Evolutionary conservation across 2,888 invertebrate species (phyloP).

Genomic region (Parnassius mnemosyne): DNA sequence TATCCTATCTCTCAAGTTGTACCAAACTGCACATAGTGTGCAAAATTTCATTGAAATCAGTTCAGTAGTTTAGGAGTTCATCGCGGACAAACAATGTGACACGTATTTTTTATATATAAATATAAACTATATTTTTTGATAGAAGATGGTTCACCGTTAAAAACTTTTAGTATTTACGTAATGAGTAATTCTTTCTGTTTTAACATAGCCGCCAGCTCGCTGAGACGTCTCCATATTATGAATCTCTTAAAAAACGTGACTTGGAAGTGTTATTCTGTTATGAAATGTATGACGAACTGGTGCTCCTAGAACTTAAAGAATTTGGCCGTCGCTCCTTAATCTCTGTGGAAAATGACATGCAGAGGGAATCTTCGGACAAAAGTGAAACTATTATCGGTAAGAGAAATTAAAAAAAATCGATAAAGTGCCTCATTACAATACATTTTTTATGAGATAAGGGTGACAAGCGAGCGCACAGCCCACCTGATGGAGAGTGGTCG

Average conservation of each 20-base stretch:
- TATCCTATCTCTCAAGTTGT: no score
- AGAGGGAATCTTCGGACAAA: constrained; percentile 82
- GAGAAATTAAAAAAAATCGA: constrained; percentile 11
- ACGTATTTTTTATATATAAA: no score
- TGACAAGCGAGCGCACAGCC: no score
- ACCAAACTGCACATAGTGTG: no score
- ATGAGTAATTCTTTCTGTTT: constrained; percentile 8
- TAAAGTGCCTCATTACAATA: no score
- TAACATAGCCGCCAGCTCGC: constrained; percentile 91
- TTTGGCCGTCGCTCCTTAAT: constrained; percentile 88
- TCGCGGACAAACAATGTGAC: no score
- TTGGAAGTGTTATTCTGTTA: constrained; percentile 97
- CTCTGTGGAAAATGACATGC: constrained; percentile 97
- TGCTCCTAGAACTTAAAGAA: constrained; percentile 92
- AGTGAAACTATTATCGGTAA: constrained; percentile 82
- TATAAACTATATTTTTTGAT: no score
- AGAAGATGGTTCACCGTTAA: no score
- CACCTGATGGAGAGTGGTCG: no score
- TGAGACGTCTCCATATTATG: constrained; percentile 96
- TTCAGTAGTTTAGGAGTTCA: no score
- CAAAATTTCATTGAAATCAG: no score
- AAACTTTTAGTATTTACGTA: background rate
- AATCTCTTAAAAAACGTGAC: constrained; percentile 92
- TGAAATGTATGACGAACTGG: constrained; percentile 98
- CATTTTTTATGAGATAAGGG: no score